phyloP scores from a whole-genome alignment of 2,113 vertebrate species.

The Coptodon rendalli region DNA sequence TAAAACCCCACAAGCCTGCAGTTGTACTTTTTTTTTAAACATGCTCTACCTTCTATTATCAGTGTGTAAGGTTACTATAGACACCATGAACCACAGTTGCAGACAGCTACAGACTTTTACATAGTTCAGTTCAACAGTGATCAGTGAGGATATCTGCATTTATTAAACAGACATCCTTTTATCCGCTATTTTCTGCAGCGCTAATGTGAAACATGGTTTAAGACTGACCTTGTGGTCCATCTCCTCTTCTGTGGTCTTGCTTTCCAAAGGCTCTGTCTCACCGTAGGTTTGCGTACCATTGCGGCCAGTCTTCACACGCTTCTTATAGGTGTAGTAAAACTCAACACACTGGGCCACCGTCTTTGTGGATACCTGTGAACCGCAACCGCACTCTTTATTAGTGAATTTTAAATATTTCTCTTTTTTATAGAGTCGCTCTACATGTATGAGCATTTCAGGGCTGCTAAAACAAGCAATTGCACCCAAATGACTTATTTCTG shows the following conservation, averaged over 20 bases:
- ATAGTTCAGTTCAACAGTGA: background rate
- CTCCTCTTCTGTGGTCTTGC: slow-evolving; percentile 78
- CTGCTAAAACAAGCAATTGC: background rate
- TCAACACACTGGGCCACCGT: slow-evolving; percentile 95
- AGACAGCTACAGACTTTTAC: background rate
- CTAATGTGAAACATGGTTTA: background rate
- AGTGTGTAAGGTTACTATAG: background rate
- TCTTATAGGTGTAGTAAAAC: slow-evolving; percentile 98
- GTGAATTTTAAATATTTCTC: background rate
- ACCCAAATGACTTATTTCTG: background rate
- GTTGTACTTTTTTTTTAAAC: background rate
- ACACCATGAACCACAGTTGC: background rate
- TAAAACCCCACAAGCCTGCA: background rate
- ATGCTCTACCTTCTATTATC: background rate
- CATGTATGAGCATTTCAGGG: background rate
- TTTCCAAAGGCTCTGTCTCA: slow-evolving; percentile 74
- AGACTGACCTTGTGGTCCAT: slow-evolving; percentile 81
- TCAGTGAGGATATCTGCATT: background rate
- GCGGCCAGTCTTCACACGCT: slow-evolving; percentile 92
- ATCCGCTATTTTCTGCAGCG: background rate
- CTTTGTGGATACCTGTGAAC: slow-evolving; percentile 88
- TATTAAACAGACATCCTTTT: background rate
- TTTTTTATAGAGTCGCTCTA: background rate
- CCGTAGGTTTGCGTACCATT: slow-evolving; percentile 88
- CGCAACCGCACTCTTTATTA: background rate